Evolutionary conservation across 2,888 invertebrate genomes (phyloP), one percentile per base, ranked within the genome.

Genomic region (Phoenoteleia sp.): DNA sequence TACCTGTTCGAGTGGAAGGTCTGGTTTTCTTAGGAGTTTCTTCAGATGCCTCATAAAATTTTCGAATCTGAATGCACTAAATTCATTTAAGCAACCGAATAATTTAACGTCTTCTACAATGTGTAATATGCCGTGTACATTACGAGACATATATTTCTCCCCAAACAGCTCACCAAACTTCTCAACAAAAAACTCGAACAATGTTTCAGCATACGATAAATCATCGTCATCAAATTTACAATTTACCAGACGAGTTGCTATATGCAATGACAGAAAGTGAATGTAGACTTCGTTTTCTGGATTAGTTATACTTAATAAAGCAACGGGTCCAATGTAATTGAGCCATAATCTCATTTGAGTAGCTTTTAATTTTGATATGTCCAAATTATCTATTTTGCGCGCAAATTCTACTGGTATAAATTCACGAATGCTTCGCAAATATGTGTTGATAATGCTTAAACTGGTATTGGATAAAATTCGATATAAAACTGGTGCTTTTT

Each of bases 321-420:
- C 58, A 21, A 36, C 58, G 19, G 58, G 58, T 27, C 58, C 58
- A 9, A 58, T n/a, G 21, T 58, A 58, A 19, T 58, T 58, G 11
- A 58, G 1, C 58, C 36, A 58, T 11, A 58, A 58, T 58, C 58
- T 58, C 11, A 58, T 21, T 21, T 58, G 33, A 2, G 58, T 58
- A 15, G 58, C 58, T 17, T 58, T 58, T 7, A 62, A 9, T 23
- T 15, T 62, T 19, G 64, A 47, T 29, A 19, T 21, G 9, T 64
- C 19, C 13, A 64, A 21, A n/a, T 29, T 64, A 25, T 64, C 64
- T 3, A 64, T 47, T 29, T 47, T 45, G 1, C 64, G 64, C 6
- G 64, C 25, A 47, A 64, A 64, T 17, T 64, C 64, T 27, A 15
- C 25, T 11, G 64, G 47, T 13, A 47, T 64, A 29, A 64, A 27